Conservation (phyloP, 2,888 invertebrate genomes). For the Hemaris fuciformis region DNA sequence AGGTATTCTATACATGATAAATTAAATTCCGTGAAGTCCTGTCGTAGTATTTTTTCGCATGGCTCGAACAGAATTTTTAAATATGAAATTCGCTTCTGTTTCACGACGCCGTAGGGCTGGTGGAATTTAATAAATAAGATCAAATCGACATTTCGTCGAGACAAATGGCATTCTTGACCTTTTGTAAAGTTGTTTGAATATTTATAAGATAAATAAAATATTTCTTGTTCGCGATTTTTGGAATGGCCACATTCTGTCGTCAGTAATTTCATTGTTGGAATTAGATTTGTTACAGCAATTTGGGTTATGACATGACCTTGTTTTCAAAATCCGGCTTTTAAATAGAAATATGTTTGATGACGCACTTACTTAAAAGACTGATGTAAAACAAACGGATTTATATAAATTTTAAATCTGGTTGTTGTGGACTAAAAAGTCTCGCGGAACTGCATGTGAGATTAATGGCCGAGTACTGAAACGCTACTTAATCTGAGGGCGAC, state of each 20-base stretch:
- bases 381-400: no score
- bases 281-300: neutral
- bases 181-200: conserved; percentile 22
- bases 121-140: conserved; percentile 43
- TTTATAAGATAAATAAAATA: conserved; percentile 19
- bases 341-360: no score
- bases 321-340: no score
- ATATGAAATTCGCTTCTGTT: conserved; percentile 30
- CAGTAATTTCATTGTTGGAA: neutral
- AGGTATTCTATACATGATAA: conserved; percentile 25
- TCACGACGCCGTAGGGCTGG: conserved; percentile 17
- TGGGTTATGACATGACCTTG: no score
- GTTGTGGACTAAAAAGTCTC: no score
- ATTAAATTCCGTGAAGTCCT: conserved; percentile 62
- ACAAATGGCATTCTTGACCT: conserved; percentile 32
- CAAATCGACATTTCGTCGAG: conserved; percentile 27
- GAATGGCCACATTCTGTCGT: neutral
- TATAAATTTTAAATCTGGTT: no score
- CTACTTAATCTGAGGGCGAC: no score
- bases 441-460: no score
- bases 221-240: neutral
- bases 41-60: conserved; percentile 44
- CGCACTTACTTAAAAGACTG: no score
- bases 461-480: no score
- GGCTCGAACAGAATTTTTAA: conserved; percentile 33